A percentile compares a stretch with the other conserved stretches of the same genome.
These are phyloP conservation scores for Eidolon dupreanum DNA, from an alignment of 2,797 vertebrate species.

Conservation along the genomic window DNA sequence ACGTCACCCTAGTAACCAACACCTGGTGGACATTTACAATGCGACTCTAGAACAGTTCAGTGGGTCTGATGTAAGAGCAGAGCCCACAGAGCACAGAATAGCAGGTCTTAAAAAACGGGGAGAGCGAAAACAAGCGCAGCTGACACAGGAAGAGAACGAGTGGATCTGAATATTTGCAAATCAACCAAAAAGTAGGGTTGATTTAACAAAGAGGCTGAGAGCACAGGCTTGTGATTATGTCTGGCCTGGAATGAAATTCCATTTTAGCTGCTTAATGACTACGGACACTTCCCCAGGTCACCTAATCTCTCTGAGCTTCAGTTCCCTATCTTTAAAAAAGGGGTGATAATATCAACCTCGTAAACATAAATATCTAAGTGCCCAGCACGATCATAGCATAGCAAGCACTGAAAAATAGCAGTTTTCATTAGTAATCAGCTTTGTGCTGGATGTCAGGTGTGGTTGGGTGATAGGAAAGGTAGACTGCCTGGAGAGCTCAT, in stretches of 20 bases:
- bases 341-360: not conserved
- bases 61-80: not conserved
- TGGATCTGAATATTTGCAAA: not conserved
- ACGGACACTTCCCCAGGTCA: not conserved
- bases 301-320: not conserved
- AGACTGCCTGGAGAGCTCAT: not conserved
- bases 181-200: not conserved
- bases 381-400: not conserved
- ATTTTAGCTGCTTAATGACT: not conserved
- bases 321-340: not conserved
- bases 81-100: not conserved
- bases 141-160: not conserved
- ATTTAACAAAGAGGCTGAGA: not conserved
- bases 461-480: not conserved
- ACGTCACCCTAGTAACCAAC: not conserved
- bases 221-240: not conserved
- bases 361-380: not conserved
- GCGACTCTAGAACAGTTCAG: not conserved
- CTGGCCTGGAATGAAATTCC: not conserved
- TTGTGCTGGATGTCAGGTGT: not conserved
- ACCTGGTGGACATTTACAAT: not conserved
- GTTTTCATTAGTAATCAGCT: not conserved
- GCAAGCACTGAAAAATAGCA: not conserved
- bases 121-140: not conserved
- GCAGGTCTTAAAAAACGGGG: not conserved